A percentile compares a stretch with the other conserved stretches of the same genome.
Evolutionary conservation across 2,888 invertebrate genomes (phyloP).

Genomic region (Coleophora flavipennella): DNA sequence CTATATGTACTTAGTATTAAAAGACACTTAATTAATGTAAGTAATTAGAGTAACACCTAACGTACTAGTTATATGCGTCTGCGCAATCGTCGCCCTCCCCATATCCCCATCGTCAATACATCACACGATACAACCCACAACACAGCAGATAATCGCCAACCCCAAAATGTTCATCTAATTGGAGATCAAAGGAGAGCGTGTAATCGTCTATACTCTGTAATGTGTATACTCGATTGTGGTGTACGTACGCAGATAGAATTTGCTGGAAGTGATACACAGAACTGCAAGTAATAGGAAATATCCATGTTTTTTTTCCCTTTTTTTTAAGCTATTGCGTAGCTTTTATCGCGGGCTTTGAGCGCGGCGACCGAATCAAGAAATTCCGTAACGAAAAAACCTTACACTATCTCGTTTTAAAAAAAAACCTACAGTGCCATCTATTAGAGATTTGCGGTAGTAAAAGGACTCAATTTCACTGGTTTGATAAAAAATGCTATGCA

Average conservation of each 20-base stretch:
- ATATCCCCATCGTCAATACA: slow-evolving; percentile 33
- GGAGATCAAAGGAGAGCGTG: slow-evolving; percentile 69
- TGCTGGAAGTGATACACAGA: slow-evolving; percentile 27
- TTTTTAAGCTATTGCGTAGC: too few relatives aligned
- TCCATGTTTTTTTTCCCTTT: too few relatives aligned
- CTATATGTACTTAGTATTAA: too few relatives aligned
- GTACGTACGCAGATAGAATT: slow-evolving; percentile 8
- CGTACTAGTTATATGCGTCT: slow-evolving; percentile 31
- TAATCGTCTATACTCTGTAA: slow-evolving; percentile 52
- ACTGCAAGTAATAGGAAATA: too few relatives aligned
- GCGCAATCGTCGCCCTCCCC: slow-evolving; percentile 29
- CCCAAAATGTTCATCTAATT: slow-evolving; percentile 72
- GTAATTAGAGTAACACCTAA: slow-evolving; percentile 29
- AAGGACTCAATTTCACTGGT: too few relatives aligned
- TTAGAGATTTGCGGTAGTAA: too few relatives aligned
- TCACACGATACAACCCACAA: slow-evolving; percentile 10
- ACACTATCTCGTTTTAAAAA: too few relatives aligned
- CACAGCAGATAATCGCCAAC: slow-evolving; percentile 42
- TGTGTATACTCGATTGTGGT: slow-evolving; percentile 35
- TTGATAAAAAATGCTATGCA: too few relatives aligned
- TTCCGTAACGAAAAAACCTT: too few relatives aligned
- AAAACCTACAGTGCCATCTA: too few relatives aligned
- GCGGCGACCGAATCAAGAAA: too few relatives aligned
- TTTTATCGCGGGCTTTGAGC: too few relatives aligned
- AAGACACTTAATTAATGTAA: slow-evolving; percentile 12